Evolutionary conservation across 2,797 vertebrate genomes (phyloP).

Genomic region (Myiothlypis chrysogaster): DNA sequence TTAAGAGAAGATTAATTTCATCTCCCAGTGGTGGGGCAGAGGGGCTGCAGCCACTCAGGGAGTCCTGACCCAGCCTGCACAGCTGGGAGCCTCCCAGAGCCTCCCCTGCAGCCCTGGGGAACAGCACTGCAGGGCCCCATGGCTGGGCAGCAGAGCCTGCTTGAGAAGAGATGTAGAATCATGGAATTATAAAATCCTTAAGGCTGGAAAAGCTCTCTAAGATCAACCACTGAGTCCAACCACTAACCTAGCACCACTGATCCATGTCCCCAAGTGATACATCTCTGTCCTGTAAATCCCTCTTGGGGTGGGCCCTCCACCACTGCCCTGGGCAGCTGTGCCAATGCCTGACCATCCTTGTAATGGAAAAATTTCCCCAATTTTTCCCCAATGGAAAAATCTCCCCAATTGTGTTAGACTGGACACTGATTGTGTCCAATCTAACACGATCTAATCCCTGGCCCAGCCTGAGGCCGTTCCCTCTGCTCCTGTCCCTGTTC

Average conservation of each 20-base stretch:
- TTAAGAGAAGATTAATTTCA: not conserved
- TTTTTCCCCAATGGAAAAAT: not conserved
- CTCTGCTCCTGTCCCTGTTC: not conserved
- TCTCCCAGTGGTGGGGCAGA: not conserved
- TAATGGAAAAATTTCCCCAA: not conserved
- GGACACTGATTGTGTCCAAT: no score
- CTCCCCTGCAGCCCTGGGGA: not conserved
- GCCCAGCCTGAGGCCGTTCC: fast-evolving
- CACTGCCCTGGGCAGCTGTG: not conserved
- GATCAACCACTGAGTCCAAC: not conserved
- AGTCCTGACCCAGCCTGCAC: not conserved
- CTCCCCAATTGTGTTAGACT: not conserved
- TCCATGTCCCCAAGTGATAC: not conserved
- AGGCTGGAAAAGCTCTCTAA: not conserved
- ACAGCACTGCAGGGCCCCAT: fast-evolving
- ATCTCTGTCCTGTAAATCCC: not conserved
- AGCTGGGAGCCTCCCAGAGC: not conserved
- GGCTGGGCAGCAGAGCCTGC: not conserved
- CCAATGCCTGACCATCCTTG: not conserved
- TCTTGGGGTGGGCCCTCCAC: not conserved
- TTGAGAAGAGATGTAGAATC: not conserved
- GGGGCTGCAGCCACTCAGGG: not conserved
- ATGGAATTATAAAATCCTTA: not conserved
- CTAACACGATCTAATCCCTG: not conserved
- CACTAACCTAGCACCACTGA: not conserved